These are phyloP conservation scores for Pedetes capensis DNA, from an alignment of 2,113 vertebrate genomes.

Conservation along the genomic window DNA sequence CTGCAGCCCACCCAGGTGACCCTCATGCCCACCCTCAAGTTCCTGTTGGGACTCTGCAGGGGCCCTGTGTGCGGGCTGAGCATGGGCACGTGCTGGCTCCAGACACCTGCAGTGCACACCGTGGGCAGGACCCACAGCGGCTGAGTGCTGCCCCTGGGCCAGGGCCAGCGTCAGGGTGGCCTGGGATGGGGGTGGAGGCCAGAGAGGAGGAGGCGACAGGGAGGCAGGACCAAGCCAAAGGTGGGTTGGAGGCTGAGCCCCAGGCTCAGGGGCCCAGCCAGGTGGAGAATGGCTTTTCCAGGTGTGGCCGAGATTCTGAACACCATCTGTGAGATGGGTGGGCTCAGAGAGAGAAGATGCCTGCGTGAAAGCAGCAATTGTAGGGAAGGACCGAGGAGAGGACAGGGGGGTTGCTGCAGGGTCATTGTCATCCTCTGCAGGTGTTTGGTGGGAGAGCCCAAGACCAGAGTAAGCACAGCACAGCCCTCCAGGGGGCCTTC, in stretches of 20 bases:
- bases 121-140: too few relatives aligned
- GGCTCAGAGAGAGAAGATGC: too few relatives aligned
- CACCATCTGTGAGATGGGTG: not conserved
- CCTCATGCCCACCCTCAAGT: rapidly evolving
- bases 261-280: not conserved
- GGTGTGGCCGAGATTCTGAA: not conserved
- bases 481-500: too few relatives aligned
- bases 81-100: rapidly evolving
- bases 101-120: rapidly evolving
- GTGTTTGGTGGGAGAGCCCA: not conserved
- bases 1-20: not conserved
- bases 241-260: too few relatives aligned
- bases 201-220: too few relatives aligned
- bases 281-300: not conserved
- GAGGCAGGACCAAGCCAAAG: too few relatives aligned
- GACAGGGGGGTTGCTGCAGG: too few relatives aligned
- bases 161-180: too few relatives aligned
- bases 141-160: not conserved
- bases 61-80: not conserved
- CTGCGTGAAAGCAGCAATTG: too few relatives aligned
- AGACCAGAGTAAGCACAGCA: too few relatives aligned
- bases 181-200: rapidly evolving
- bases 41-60: rapidly evolving
- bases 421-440: too few relatives aligned
- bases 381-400: too few relatives aligned